A percentile compares a stretch with the other conserved stretches of the same genome.
Conservation (phyloP, 2,113 vertebrate species). For the Gobio gobio region DNA sequence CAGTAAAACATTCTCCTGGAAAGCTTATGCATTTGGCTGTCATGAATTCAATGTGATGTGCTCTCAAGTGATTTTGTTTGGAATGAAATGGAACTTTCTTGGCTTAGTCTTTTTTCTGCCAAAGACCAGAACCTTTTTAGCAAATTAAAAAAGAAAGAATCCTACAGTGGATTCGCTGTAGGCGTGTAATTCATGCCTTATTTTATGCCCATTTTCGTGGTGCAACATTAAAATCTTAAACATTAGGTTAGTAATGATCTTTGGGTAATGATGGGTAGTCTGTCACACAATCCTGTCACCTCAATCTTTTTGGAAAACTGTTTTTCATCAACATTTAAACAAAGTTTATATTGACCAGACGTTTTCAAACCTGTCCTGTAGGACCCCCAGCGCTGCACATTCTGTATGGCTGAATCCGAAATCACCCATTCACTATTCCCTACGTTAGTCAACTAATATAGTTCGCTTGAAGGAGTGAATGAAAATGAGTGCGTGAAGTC, state of each 20-base stretch:
- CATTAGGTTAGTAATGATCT: too few species aligned
- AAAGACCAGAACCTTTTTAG: not conserved
- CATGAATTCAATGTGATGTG: not conserved
- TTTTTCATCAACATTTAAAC: not conserved
- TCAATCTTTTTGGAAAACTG: not conserved
- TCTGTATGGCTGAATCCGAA: too few species aligned
- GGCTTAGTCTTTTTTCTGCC: not conserved
- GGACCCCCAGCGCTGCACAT: too few species aligned
- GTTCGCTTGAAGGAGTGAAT: too few species aligned
- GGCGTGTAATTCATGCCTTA: not conserved
- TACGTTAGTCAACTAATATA: too few species aligned
- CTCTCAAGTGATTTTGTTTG: not conserved
- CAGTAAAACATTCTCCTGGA: not conserved
- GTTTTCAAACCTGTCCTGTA: too few species aligned
- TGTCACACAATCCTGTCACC: not conserved
- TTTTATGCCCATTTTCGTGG: not conserved
- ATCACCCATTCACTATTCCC: too few species aligned
- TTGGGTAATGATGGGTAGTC: not conserved
- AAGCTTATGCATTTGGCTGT: not conserved
- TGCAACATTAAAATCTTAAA: too few species aligned
- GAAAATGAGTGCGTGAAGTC: too few species aligned
- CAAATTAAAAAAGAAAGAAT: not conserved
- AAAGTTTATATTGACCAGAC: not conserved
- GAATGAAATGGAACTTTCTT: not conserved
- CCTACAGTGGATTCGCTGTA: not conserved